Percentiles rank a stretch among this genome's conserved stretches.
Evolutionary conservation across 2,113 vertebrate species (phyloP).

Genomic region (Stercorarius parasiticus): DNA sequence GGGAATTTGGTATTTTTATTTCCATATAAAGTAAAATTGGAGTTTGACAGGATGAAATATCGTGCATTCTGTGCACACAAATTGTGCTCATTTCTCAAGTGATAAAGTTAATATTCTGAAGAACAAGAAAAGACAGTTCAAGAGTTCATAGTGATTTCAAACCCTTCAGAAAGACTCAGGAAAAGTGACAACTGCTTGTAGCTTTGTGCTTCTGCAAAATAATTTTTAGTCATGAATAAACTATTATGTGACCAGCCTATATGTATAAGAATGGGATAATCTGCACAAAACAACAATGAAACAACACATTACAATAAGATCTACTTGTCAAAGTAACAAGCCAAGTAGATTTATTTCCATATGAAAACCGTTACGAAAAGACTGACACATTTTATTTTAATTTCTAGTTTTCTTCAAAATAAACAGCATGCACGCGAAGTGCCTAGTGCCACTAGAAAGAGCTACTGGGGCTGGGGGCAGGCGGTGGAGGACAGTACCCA

Average conservation of each 20-base stretch:
- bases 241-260: background rate
- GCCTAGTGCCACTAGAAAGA: background rate
- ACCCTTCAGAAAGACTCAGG: background rate
- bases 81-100: background rate
- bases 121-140: background rate
- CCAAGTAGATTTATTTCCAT: background rate
- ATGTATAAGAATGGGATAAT: background rate
- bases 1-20: background rate
- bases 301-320: background rate
- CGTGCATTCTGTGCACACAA: background rate
- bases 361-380: background rate
- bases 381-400: background rate
- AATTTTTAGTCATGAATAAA: slow-evolving; percentile 8
- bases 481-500: accelerated
- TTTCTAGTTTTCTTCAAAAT: background rate
- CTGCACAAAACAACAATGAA: background rate
- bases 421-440: background rate
- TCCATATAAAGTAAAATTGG: background rate
- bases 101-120: background rate
- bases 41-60: background rate
- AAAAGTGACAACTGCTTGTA: slow-evolving; percentile 7
- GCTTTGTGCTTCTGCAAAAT: background rate
- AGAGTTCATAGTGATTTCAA: slow-evolving; percentile 3
- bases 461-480: background rate
- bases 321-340: background rate